Percentiles rank a stretch among this genome's conserved stretches.
These are phyloP conservation scores for Operophtera brumata DNA, from an alignment of 2,888 invertebrate species.

Conservation along the genomic window DNA sequence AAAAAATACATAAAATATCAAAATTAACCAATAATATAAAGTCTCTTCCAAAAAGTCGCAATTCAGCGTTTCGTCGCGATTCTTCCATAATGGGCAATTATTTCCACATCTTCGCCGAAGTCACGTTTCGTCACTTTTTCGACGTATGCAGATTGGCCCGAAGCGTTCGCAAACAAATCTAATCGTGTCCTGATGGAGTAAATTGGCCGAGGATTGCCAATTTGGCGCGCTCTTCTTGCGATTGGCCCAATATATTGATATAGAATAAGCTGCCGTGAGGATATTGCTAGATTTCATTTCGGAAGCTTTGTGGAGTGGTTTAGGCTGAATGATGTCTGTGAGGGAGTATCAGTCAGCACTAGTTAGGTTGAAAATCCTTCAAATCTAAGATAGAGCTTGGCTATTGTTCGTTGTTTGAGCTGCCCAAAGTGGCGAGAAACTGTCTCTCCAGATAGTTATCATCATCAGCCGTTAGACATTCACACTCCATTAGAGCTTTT, in stretches of 20 bases:
- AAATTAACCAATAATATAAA: neutral
- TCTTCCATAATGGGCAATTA: slow-evolving; percentile 7
- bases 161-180: slow-evolving; percentile 44
- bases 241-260: slow-evolving; percentile 36
- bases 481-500: too few species aligned
- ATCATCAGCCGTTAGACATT: too few species aligned
- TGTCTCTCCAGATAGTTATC: too few species aligned
- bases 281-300: slow-evolving; percentile 38
- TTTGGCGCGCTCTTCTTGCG: slow-evolving; percentile 30
- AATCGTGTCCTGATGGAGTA: slow-evolving; percentile 37
- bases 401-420: too few species aligned
- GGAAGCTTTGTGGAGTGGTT: slow-evolving; percentile 1
- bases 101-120: slow-evolving; percentile 8
- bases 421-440: too few species aligned
- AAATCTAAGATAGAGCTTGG: neutral
- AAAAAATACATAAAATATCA: neutral
- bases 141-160: slow-evolving; percentile 20
- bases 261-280: slow-evolving; percentile 27
- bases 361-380: too few species aligned
- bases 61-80: slow-evolving; percentile 2
- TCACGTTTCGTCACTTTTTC: slow-evolving; percentile 14
- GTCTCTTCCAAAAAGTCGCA: neutral
- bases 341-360: neutral
- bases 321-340: neutral
- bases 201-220: slow-evolving; percentile 45